Base-by-base conservation (phyloP, 2,797 vertebrate genomes). In the Rhinogobio ventralis region DNA sequence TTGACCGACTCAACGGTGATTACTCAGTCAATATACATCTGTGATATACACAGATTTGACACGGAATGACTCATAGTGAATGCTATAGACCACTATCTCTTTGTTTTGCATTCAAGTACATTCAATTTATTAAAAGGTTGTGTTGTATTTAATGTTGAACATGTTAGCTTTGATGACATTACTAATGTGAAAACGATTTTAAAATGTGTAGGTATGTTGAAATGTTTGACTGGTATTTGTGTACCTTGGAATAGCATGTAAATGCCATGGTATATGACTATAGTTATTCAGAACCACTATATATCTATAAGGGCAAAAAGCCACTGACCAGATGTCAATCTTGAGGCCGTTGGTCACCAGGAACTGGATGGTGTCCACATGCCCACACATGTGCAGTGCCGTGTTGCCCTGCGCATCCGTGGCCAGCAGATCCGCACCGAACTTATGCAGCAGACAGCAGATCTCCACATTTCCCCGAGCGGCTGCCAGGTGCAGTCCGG, bases 361-460 rank as follows among this genome's bases (percentile, higher is more conserved):
- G 89, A 97, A 97, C 83, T 96, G 96, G 89, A 97, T 96, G 82
- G 96, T 97, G 86, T 97, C 96, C 19, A 96, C 95, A 5, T 97
- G 96, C 7, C 96, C 96, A 86, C 96, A 97, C 53, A 97, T 92
- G 86, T 97, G 96, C 87, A 97, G 95, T 28, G 96, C 96, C 2
- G 96, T 97, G 92, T 97, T 97, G 55, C 96, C 96, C 28, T 97
- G 96, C 8, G 95, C 95, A 83, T 97, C 96, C 0, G 96, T 97
- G 88, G 96, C 96, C 75, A 96, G 91, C 0, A 96, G 92, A 86
- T 97, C 96, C 20, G 95, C 95, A 17, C 96, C 96, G 62, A 96
- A 96, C 81, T 96, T 96, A 84, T 96, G 96, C 74, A 97, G 53
- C 62, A 97, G 89, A 6, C 95, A 96, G 87, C 96, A 97, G 90